phyloP scores from a whole-genome alignment of 2,888 invertebrate species.

The Melanargia galathea region DNA sequence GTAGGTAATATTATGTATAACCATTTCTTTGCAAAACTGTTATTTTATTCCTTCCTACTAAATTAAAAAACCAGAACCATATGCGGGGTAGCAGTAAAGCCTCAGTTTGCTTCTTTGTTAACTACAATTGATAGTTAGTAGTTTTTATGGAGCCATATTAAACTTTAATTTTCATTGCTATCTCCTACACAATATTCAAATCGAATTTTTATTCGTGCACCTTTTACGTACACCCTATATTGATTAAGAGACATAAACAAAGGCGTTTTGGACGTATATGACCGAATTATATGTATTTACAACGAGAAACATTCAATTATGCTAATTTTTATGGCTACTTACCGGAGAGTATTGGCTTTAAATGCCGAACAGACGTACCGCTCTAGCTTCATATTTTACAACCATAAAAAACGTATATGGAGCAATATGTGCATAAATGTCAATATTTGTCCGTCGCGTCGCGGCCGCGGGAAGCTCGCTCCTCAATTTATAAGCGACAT shows the following conservation, averaged over 20 bases:
- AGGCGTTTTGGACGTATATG: constrained; percentile 61
- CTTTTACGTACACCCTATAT: constrained; percentile 55
- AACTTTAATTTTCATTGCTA: constrained; percentile 43
- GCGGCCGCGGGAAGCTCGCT: constrained; percentile 47
- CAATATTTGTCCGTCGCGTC: constrained; percentile 67
- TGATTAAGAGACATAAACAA: constrained; percentile 63
- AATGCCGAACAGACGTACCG: constrained; percentile 62
- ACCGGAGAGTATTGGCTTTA: constrained; percentile 67
- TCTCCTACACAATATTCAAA: constrained; percentile 43
- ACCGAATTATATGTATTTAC: constrained; percentile 69
- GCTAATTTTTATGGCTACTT: constrained; percentile 75
- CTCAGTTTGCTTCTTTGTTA: background rate
- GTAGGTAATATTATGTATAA: too few species aligned
- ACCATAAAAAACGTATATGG: constrained; percentile 79
- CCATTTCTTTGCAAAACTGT: too few species aligned
- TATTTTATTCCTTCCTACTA: background rate
- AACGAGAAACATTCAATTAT: constrained; percentile 74
- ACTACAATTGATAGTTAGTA: background rate
- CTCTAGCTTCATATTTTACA: constrained; percentile 79
- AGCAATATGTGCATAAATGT: constrained; percentile 82
- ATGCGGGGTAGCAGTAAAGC: too few species aligned
- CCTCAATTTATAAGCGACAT: constrained; percentile 67
- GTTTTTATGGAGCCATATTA: constrained; percentile 37
- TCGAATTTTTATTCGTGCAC: constrained; percentile 48
- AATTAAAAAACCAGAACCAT: too few species aligned